phyloP scores from a whole-genome alignment of 53 echinoderm and acorn worm species.

The Arbacia lixula region DNA sequence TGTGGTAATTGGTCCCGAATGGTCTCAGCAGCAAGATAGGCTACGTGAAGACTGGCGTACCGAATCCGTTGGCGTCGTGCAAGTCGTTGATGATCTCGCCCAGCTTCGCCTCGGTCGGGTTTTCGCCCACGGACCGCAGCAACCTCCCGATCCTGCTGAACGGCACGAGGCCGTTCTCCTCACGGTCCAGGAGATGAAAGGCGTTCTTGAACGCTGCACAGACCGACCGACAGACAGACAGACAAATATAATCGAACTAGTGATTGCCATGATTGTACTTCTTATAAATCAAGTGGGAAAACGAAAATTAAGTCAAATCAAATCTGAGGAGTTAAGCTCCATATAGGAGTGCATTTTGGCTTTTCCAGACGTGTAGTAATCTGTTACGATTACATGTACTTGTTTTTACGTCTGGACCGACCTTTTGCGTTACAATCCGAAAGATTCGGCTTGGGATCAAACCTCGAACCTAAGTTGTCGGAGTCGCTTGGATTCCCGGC shows the following conservation, averaged over 20 bases:
- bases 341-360: no score
- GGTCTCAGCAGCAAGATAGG: no score
- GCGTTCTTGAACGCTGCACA: constrained; percentile 25
- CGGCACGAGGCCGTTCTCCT: constrained; percentile 13
- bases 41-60: not conserved
- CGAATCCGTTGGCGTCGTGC: constrained; percentile 1
- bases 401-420: no score
- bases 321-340: no score
- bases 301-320: not conserved
- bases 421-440: no score
- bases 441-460: no score
- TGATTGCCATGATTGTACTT: not conserved
- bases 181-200: constrained; percentile 29
- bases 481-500: no score
- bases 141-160: constrained; percentile 10
- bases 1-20: no score
- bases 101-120: constrained; percentile 18
- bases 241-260: not conserved
- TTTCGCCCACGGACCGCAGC: constrained; percentile 39
- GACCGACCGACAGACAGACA: no score
- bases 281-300: not conserved
- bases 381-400: no score
- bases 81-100: constrained; percentile 32
- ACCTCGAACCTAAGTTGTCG: no score
- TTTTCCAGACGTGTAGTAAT: no score